phyloP scores from a whole-genome alignment of 2,797 vertebrate species.

The Danio jaintianensis region DNA sequence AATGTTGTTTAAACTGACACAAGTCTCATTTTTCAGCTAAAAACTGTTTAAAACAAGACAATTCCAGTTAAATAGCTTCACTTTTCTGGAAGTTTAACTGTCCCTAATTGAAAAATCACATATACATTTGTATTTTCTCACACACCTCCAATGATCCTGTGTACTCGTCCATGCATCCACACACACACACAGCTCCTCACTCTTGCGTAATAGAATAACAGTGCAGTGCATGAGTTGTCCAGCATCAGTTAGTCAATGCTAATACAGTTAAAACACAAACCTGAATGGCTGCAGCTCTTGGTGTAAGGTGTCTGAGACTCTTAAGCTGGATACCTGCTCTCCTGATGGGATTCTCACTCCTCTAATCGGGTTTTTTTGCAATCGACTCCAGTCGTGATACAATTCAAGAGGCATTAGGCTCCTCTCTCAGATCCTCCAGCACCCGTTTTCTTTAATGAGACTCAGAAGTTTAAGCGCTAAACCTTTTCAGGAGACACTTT shows the following conservation, averaged over 20 bases:
- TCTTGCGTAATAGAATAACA: conserved; percentile 38
- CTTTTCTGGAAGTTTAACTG: too few species aligned
- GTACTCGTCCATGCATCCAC: too few species aligned
- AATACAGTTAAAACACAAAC: conserved; percentile 75
- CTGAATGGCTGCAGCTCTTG: conserved; percentile 75
- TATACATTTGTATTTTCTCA: too few species aligned
- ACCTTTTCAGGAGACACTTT: conserved; percentile 36
- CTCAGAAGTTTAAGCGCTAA: conserved; percentile 28
- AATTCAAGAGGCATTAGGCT: conserved; percentile 62
- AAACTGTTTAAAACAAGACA: too few species aligned
- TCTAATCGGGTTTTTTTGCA: conserved; percentile 77
- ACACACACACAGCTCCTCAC: conserved; percentile 9
- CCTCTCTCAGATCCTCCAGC: conserved; percentile 47
- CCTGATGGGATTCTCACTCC: conserved; percentile 73
- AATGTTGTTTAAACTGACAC: too few species aligned
- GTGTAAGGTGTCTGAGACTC: conserved; percentile 75
- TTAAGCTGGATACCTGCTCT: conserved; percentile 65
- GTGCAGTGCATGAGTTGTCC: conserved; percentile 46
- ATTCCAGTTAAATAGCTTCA: too few species aligned
- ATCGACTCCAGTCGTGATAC: conserved; percentile 62
- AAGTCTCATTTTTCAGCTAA: too few species aligned
- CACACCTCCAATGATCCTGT: too few species aligned
- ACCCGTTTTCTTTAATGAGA: conserved; percentile 45
- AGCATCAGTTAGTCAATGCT: conserved; percentile 64
- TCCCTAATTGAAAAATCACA: too few species aligned